Conservation (phyloP, 64 coral and sea anemone species). For the Orbicella faveolata region DNA sequence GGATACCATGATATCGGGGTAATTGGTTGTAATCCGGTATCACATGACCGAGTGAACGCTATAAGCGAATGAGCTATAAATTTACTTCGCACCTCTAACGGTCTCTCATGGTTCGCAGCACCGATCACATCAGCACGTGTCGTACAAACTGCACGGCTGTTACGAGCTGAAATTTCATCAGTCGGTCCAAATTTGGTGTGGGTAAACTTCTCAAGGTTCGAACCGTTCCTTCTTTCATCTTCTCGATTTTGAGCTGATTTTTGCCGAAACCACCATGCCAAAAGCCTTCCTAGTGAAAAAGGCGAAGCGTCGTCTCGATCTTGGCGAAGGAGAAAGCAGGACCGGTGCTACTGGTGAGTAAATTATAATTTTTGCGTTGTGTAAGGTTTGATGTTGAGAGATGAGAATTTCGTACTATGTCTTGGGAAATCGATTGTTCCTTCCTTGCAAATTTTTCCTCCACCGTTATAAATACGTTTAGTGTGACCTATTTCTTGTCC, state of each 20-base stretch:
- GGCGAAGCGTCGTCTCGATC: conserved; percentile 1
- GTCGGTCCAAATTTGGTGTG: no score
- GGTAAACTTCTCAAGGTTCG: background rate
- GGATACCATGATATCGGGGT: conserved; percentile 44
- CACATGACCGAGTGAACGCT: conserved; percentile 42
- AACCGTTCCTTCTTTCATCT: background rate
- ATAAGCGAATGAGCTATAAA: conserved; percentile 27
- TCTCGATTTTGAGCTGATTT: background rate
- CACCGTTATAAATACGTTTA: background rate
- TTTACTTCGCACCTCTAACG: conserved; percentile 44
- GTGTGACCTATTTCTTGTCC: background rate
- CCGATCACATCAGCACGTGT: conserved; percentile 1
- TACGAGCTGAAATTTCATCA: conserved; percentile 22
- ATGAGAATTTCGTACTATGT: background rate
- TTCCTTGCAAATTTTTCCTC: background rate
- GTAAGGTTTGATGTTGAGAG: background rate
- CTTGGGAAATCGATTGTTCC: background rate
- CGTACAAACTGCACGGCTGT: background rate
- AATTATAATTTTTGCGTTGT: background rate
- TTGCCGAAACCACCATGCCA: conserved; percentile 2
- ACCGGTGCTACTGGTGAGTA: background rate
- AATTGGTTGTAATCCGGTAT: conserved; percentile 42
- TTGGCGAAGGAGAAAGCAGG: background rate
- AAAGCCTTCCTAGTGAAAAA: conserved; percentile 41
- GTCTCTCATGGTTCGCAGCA: conserved; percentile 19